Conservation (phyloP, 2,797 vertebrate species). For the Peromyscus melanophrys region DNA sequence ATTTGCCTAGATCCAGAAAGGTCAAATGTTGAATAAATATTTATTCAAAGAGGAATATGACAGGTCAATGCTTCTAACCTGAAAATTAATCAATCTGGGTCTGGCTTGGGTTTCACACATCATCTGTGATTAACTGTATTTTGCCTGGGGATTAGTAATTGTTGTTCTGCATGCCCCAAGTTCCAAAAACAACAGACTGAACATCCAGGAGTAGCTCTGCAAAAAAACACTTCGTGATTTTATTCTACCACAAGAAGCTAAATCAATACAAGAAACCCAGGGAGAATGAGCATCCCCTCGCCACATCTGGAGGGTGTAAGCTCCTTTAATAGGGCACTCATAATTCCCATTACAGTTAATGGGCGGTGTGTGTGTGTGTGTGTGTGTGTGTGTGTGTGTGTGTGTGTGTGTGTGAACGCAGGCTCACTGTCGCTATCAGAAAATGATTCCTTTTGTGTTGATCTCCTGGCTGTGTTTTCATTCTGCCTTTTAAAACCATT, state of each 20-base stretch:
- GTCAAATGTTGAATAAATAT: conserved; percentile 77
- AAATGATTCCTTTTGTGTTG: conserved; percentile 85
- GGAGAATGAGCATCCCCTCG: background rate
- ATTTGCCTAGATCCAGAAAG: conserved; percentile 66
- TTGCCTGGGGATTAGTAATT: conserved; percentile 41
- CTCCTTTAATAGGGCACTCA: conserved; percentile 49
- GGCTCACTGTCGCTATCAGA: conserved; percentile 62
- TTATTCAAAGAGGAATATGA: conserved; percentile 70
- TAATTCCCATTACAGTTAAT: conserved; percentile 79
- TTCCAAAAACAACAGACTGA: conserved; percentile 46
- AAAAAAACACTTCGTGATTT: conserved; percentile 67
- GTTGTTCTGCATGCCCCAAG: conserved; percentile 13
- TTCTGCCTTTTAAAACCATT: conserved; percentile 85
- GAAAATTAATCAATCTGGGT: conserved; percentile 38
- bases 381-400: background rate
- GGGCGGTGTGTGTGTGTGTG: conserved; percentile 16
- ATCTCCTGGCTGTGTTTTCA: conserved; percentile 84
- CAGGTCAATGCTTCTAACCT: conserved; percentile 51
- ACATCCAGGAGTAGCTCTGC: conserved; percentile 40
- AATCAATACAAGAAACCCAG: conserved; percentile 55
- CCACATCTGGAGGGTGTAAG: background rate
- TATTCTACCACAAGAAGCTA: conserved; percentile 55
- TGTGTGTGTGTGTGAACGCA: conserved; percentile 10
- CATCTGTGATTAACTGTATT: conserved; percentile 8
- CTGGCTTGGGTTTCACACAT: conserved; percentile 1